A percentile compares a stretch with the other conserved stretches of the same genome.
phyloP scores from a whole-genome alignment of 2,797 vertebrate genomes.

The Aeoliscus strigatus region DNA sequence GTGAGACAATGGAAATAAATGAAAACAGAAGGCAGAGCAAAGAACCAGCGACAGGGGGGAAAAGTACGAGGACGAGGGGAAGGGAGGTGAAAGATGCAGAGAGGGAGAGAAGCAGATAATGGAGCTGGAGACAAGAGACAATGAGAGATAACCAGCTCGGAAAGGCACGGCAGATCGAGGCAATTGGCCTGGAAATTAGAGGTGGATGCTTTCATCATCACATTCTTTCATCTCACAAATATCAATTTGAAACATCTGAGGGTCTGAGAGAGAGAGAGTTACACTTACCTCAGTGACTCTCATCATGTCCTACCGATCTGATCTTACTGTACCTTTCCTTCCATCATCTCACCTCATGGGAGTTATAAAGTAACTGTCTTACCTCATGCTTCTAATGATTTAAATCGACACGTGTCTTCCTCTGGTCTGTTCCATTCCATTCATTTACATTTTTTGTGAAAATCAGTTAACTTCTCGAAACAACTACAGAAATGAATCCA shows the following conservation, averaged over 20 bases:
- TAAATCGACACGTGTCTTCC: too few species aligned
- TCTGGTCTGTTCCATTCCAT: too few species aligned
- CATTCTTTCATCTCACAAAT: constrained; percentile 60
- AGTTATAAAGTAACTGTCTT: too few species aligned
- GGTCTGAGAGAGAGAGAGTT: constrained; percentile 3
- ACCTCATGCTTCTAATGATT: too few species aligned
- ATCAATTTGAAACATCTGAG: constrained; percentile 34
- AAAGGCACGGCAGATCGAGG: constrained; percentile 40
- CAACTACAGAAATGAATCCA: neutral
- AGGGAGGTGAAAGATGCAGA: constrained; percentile 10
- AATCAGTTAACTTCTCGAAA: neutral
- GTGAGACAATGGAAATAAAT: neutral
- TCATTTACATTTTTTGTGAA: neutral
- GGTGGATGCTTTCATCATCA: constrained; percentile 51
- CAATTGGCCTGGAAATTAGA: constrained; percentile 51
- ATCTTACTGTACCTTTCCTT: too few species aligned
- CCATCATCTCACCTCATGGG: too few species aligned
- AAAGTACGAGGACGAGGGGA: constrained; percentile 14
- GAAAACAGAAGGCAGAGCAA: neutral
- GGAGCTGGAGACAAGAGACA: constrained; percentile 26
- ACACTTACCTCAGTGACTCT: too few species aligned
- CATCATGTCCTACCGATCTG: too few species aligned
- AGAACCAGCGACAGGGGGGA: neutral
- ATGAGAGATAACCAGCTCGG: constrained; percentile 35
- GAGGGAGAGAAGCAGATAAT: neutral